Evolutionary conservation across 2,888 invertebrate genomes (phyloP).

Genomic region (Noctua comes): DNA sequence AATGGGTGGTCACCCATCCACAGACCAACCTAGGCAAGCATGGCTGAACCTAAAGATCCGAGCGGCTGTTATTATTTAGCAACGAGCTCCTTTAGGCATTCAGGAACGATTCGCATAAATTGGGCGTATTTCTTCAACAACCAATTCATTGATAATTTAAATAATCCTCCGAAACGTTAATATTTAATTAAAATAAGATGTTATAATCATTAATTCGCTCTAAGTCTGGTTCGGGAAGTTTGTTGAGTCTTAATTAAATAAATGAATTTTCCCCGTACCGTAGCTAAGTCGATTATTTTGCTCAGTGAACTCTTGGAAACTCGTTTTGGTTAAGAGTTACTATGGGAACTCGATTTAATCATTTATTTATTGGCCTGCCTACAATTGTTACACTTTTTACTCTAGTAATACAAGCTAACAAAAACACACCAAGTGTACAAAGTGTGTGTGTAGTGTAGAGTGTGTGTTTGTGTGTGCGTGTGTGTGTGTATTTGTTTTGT

Average conservation of each 20-base stretch:
- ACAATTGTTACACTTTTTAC: too few species aligned
- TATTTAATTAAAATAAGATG: constrained; percentile 58
- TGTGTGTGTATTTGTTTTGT: not conserved
- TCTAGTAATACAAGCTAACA: too few species aligned
- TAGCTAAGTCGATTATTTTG: constrained; percentile 76
- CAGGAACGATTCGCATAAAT: not conserved
- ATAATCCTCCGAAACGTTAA: constrained; percentile 44
- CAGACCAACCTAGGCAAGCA: too few species aligned
- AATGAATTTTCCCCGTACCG: constrained; percentile 72
- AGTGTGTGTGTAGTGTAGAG: too few species aligned
- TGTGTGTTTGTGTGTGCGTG: too few species aligned
- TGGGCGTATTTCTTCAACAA: not conserved
- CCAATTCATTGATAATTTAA: constrained; percentile 21
- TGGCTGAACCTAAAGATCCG: too few species aligned
- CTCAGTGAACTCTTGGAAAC: constrained; percentile 65
- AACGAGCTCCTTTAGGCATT: too few species aligned
- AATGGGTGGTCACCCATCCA: too few species aligned
- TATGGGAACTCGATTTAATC: constrained; percentile 56
- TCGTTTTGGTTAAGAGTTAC: constrained; percentile 56
- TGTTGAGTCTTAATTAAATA: constrained; percentile 75
- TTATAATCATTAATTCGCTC: constrained; percentile 67
- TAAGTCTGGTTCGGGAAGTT: constrained; percentile 59
- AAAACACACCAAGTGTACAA: too few species aligned
- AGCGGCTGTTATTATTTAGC: too few species aligned
- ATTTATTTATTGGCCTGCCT: too few species aligned